Evolutionary conservation across 2,113 vertebrate genomes (phyloP).

Genomic region (Rhombomys opimus): DNA sequence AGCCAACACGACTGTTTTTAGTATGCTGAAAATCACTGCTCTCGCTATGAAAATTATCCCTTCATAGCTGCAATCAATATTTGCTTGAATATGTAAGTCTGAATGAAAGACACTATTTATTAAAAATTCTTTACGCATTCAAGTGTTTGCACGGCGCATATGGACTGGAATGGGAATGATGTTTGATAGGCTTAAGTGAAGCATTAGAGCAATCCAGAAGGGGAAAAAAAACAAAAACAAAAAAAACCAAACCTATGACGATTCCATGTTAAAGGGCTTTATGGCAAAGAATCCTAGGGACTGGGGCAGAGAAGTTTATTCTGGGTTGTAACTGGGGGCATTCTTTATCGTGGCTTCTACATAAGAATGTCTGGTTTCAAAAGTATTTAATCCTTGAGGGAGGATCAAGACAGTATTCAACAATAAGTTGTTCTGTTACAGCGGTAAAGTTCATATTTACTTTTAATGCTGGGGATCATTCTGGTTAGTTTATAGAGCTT

Average conservation of each 20-base stretch:
- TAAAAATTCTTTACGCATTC: background rate
- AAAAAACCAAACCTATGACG: background rate
- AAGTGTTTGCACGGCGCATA: background rate
- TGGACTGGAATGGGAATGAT: background rate
- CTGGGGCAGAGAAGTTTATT: background rate
- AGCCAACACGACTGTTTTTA: background rate
- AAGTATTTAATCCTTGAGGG: background rate
- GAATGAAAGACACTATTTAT: conserved; percentile 39
- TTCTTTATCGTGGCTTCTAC: background rate
- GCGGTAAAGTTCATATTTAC: background rate
- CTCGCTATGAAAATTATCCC: background rate
- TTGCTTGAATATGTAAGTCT: conserved; percentile 23
- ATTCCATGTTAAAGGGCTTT: background rate
- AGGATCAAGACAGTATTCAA: background rate
- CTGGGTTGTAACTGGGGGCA: background rate
- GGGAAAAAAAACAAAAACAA: too few species aligned
- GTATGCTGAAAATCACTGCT: background rate
- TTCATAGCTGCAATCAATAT: conserved; percentile 33
- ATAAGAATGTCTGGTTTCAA: conserved; percentile 5
- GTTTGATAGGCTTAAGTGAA: background rate
- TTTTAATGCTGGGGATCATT: background rate
- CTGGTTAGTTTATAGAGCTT: background rate
- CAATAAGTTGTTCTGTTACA: background rate
- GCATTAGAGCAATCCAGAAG: background rate
- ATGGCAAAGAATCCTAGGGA: background rate